Conservation (phyloP, 35 echinoderm and acorn worm species). For the Nesometra sesokonis region DNA sequence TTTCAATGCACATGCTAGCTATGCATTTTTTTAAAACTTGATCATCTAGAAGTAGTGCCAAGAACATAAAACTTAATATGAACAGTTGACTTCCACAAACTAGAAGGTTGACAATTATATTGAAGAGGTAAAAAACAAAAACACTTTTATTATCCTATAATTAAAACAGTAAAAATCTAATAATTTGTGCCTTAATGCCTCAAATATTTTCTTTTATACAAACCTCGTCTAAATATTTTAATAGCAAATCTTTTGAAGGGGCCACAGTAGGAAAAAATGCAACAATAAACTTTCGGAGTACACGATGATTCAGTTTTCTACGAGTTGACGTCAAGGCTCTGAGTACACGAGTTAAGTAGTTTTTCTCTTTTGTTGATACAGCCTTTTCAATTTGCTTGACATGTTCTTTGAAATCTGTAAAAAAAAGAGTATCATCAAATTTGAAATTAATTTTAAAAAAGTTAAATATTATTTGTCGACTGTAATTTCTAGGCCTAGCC, state of each 20-base stretch:
- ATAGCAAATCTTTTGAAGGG: slow-evolving; percentile 50
- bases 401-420: slow-evolving; percentile 97
- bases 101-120: too few relatives aligned
- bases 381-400: slow-evolving; percentile 98
- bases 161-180: too few relatives aligned
- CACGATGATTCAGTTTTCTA: slow-evolving; percentile 76
- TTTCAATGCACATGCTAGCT: too few relatives aligned
- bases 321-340: slow-evolving; percentile 73
- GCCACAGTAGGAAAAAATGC: slow-evolving; percentile 59
- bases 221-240: slow-evolving; percentile 89
- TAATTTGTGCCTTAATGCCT: not conserved
- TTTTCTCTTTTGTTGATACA: slow-evolving; percentile 93
- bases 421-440: not conserved
- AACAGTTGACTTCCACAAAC: too few relatives aligned
- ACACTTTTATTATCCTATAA: too few relatives aligned
- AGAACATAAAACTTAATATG: too few relatives aligned
- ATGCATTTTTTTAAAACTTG: too few relatives aligned
- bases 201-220: not conserved
- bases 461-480: not conserved
- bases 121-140: too few relatives aligned
- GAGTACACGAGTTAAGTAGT: slow-evolving; percentile 80
- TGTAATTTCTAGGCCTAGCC: not conserved
- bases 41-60: too few relatives aligned
- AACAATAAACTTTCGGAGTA: slow-evolving; percentile 78
- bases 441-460: not conserved